Conservation (phyloP, 2,797 vertebrate species). For the Anomalospiza imberbis region DNA sequence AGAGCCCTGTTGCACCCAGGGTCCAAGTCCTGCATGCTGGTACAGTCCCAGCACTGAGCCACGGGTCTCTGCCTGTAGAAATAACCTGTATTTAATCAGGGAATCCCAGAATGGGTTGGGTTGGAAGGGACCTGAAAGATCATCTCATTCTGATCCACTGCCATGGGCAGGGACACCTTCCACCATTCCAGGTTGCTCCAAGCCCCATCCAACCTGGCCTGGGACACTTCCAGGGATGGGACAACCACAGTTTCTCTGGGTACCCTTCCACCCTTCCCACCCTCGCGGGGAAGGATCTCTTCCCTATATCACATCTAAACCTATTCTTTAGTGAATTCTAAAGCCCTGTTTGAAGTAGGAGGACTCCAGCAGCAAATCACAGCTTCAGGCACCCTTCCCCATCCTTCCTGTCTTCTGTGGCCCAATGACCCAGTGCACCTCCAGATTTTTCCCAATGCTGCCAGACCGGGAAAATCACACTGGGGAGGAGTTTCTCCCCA, state of each 20-base stretch:
- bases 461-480: accelerated
- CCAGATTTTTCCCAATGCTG: neutral
- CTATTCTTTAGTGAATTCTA: neutral
- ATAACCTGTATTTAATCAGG: neutral
- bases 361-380: neutral
- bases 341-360: neutral
- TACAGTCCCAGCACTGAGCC: neutral
- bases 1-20: neutral
- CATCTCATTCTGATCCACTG: neutral
- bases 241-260: neutral
- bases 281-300: neutral
- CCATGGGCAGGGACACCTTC: neutral
- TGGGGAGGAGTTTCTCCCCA: neutral
- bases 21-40: accelerated
- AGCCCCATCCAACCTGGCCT: accelerated
- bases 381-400: neutral
- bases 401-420: neutral
- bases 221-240: neutral
- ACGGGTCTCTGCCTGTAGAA: neutral
- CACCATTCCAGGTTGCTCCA: accelerated
- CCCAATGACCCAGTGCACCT: neutral
- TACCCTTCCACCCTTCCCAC: accelerated
- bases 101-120: neutral
- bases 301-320: neutral
- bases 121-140: neutral